Evolutionary conservation across 2,797 vertebrate species (phyloP).

Genomic region (Philypnodon macrostomus): DNA sequence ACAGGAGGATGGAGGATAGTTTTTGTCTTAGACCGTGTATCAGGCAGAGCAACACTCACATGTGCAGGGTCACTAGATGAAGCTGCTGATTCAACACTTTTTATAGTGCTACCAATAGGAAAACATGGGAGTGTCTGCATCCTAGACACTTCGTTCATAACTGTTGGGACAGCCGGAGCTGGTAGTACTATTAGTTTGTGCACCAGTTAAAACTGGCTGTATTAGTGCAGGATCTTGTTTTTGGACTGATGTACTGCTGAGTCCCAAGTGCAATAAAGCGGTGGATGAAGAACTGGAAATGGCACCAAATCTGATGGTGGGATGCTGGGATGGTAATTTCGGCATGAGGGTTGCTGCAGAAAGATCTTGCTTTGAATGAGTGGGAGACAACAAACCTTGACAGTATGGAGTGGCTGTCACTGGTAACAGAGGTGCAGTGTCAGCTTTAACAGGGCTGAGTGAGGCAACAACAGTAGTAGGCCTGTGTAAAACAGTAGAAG

Average conservation of each 20-base stretch:
- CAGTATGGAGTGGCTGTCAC: constrained; percentile 18
- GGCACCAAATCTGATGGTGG: constrained; percentile 31
- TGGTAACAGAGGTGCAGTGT: constrained; percentile 15
- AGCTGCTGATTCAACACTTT: constrained; percentile 64
- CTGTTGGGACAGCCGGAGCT: constrained; percentile 58
- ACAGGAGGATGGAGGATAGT: constrained; percentile 37
- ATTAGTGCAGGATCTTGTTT: constrained; percentile 35
- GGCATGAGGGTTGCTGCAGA: constrained; percentile 24
- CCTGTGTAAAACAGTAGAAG: constrained; percentile 33
- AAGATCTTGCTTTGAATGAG: constrained; percentile 41
- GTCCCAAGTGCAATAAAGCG: constrained; percentile 37
- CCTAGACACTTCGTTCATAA: constrained; percentile 54
- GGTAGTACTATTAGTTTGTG: constrained; percentile 55
- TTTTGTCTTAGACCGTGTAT: constrained; percentile 42
- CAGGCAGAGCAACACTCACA: constrained; percentile 51
- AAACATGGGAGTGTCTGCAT: constrained; percentile 72
- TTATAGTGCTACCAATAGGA: constrained; percentile 71
- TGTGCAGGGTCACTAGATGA: constrained; percentile 45
- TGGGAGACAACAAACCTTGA: constrained; percentile 31
- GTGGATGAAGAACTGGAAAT: constrained; percentile 40
- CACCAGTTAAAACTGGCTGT: constrained; percentile 43
- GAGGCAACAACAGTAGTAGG: constrained; percentile 20
- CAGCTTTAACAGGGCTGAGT: constrained; percentile 16
- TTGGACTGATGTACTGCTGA: constrained; percentile 34
- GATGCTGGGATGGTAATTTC: constrained; percentile 33